A percentile compares a stretch with the other conserved stretches of the same genome.
These are phyloP conservation scores for Macropis europaea DNA, from an alignment of 2,888 invertebrate genomes.

Conservation along the genomic window DNA sequence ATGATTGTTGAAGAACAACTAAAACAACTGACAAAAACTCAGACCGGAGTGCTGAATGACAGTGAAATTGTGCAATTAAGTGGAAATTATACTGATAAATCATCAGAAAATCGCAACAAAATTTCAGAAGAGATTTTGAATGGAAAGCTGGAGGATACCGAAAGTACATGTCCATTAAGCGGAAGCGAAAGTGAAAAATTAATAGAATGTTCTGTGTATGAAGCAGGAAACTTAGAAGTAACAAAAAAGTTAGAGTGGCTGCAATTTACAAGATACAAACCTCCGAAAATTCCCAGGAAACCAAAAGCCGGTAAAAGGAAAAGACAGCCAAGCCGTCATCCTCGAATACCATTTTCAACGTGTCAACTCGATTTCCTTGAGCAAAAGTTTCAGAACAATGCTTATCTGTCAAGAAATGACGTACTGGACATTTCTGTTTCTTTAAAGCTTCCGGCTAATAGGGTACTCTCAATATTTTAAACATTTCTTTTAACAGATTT, in stretches of 20 bases:
- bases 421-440: conserved; percentile 84
- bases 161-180: background rate
- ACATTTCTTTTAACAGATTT: background rate
- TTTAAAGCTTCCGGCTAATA: conserved; percentile 85
- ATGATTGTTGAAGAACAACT: too few relatives aligned
- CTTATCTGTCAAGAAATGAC: conserved; percentile 87
- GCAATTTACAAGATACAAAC: conserved; percentile 87
- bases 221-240: background rate
- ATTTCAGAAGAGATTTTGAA: background rate
- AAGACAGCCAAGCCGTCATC: conserved; percentile 73
- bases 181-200: background rate
- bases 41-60: background rate
- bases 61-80: background rate
- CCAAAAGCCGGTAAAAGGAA: conserved; percentile 53
- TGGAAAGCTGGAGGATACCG: background rate
- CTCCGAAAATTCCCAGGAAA: conserved; percentile 87
- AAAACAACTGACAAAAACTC: background rate
- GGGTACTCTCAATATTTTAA: conserved; percentile 80
- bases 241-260: conserved; percentile 82
- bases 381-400: conserved; percentile 84
- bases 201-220: background rate
- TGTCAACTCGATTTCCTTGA: conserved; percentile 86
- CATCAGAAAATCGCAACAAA: background rate
- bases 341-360: conserved; percentile 87
- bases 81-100: background rate